Conservation (phyloP, 2,797 vertebrate species). For the Protonibea diacanthus region DNA sequence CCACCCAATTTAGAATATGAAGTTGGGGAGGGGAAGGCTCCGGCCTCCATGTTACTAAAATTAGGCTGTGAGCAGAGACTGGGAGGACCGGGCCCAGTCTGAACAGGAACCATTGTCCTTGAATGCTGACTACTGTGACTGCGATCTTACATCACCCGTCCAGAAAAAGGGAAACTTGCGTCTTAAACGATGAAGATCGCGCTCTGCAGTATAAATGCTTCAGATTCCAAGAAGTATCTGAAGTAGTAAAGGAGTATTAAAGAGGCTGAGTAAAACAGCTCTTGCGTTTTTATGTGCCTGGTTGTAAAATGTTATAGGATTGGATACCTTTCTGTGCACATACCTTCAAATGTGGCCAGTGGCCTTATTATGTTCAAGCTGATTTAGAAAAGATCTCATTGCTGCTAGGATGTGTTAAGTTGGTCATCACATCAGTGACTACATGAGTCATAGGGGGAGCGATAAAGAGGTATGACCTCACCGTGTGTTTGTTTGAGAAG, state of each 20-base stretch:
- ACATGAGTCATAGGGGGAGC: constrained; percentile 27
- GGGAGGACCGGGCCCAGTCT: constrained; percentile 53
- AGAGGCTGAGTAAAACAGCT: not conserved
- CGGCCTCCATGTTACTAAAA: constrained; percentile 76
- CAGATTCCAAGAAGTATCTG: not conserved
- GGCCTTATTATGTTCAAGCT: not conserved
- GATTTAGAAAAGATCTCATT: not conserved
- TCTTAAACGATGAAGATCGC: not conserved
- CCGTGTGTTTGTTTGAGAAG: not conserved
- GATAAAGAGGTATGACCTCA: constrained; percentile 49
- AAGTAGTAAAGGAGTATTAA: not conserved
- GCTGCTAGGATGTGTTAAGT: not conserved
- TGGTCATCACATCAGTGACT: constrained; percentile 11
- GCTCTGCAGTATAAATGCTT: not conserved
- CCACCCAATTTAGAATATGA: constrained; percentile 80
- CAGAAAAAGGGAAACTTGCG: not conserved
- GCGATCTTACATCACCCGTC: constrained; percentile 18
- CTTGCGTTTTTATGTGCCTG: constrained; percentile 25
- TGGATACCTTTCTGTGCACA: constrained; percentile 2
- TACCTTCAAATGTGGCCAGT: not conserved
- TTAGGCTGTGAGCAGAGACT: constrained; percentile 73
- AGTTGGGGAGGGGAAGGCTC: constrained; percentile 63
- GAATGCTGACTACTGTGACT: constrained; percentile 19
- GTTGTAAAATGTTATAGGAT: constrained; percentile 48
- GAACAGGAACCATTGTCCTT: constrained; percentile 63